These are phyloP conservation scores for Tetrapedia diversipes DNA, from an alignment of 2,888 invertebrate genomes.

Conservation along the genomic window DNA sequence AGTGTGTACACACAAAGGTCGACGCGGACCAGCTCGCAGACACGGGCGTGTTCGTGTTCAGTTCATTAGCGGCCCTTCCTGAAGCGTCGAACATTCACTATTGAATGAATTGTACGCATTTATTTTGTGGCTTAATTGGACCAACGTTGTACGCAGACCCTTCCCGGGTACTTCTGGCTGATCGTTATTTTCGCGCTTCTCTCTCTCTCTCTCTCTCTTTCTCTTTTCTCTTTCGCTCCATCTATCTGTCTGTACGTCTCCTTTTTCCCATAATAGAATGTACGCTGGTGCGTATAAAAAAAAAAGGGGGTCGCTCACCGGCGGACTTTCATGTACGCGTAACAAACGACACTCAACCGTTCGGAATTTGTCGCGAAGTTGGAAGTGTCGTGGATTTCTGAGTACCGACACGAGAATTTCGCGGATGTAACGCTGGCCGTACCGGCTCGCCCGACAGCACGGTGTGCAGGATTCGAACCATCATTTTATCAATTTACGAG, in stretches of 20 bases:
- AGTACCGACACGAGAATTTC: slow-evolving; percentile 42
- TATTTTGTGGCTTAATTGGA: slow-evolving; percentile 74
- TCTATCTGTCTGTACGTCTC: not conserved
- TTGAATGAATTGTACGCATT: slow-evolving; percentile 68
- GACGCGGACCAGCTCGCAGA: slow-evolving; percentile 25
- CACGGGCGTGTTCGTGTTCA: slow-evolving; percentile 51
- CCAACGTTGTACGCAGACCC: slow-evolving; percentile 66
- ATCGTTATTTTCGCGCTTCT: slow-evolving; percentile 63
- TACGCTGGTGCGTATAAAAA: slow-evolving; percentile 26
- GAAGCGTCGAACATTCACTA: slow-evolving; percentile 67
- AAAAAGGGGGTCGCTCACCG: slow-evolving; percentile 9
- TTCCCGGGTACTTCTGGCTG: slow-evolving; percentile 55
- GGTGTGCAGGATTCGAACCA: slow-evolving; percentile 70
- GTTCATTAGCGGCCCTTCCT: slow-evolving; percentile 73
- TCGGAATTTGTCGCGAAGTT: slow-evolving; percentile 28
- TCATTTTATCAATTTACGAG: slow-evolving; percentile 76
- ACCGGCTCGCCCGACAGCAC: slow-evolving; percentile 43
- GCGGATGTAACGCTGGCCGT: slow-evolving; percentile 26
- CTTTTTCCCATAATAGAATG: slow-evolving; percentile 36
- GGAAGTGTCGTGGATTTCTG: slow-evolving; percentile 43
- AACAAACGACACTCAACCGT: slow-evolving; percentile 14
- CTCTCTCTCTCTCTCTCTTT: slow-evolving; percentile 13
- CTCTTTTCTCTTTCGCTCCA: not conserved
- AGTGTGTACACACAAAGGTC: slow-evolving; percentile 11
- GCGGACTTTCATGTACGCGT: not conserved